phyloP scores from a whole-genome alignment of 2,797 vertebrate species.

The Gallinago stenura region DNA sequence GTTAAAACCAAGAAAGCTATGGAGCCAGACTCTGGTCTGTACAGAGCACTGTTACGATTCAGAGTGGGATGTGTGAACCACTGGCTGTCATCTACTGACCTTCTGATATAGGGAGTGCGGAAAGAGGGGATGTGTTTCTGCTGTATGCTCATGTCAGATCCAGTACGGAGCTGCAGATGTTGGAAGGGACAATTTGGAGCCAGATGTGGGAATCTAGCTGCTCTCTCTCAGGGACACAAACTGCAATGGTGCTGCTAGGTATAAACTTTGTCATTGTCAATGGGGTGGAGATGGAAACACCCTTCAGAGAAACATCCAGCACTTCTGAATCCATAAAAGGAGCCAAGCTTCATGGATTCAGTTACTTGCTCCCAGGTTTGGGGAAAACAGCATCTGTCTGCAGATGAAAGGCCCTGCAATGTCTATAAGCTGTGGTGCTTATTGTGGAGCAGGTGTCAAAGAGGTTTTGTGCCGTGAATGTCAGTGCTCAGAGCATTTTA shows the following conservation, averaged over 20 bases:
- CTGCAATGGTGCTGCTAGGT: not conserved
- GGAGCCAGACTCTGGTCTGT: accelerated
- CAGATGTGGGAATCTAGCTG: not conserved
- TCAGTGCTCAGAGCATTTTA: not conserved
- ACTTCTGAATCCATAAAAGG: not conserved
- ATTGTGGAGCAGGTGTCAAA: not conserved
- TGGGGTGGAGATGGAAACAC: not conserved
- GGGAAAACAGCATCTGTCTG: not conserved
- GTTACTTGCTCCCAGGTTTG: not conserved
- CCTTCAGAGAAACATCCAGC: not conserved
- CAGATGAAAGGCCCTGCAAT: not conserved
- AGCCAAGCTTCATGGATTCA: not conserved
- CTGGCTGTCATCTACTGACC: not conserved
- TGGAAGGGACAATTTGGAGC: not conserved
- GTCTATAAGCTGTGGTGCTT: not conserved
- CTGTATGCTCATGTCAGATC: accelerated
- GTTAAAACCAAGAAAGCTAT: accelerated
- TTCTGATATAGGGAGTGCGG: not conserved
- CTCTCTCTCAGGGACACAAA: not conserved
- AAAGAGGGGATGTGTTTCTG: not conserved
- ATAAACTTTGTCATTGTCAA: not conserved
- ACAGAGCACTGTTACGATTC: no score
- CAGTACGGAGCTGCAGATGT: not conserved
- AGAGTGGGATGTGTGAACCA: not conserved
- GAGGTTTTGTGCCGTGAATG: not conserved